Conservation (phyloP, 2,113 vertebrate species). For the Stercorarius parasiticus region DNA sequence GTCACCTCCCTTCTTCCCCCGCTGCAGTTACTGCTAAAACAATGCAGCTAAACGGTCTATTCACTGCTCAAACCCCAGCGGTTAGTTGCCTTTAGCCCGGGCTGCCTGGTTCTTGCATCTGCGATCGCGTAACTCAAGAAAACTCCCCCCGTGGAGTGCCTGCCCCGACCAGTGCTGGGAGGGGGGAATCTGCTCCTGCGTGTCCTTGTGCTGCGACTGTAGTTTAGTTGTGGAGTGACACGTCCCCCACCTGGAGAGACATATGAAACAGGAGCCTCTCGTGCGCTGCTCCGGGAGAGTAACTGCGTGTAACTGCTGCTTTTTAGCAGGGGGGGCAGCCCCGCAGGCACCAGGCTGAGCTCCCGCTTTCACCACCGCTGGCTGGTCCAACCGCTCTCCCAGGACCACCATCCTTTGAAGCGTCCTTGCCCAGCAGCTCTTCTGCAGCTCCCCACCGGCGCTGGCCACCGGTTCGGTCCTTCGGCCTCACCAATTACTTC, state of each 20-base stretch:
- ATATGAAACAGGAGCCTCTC: rapidly evolving
- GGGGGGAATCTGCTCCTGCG: not conserved
- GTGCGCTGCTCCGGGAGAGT: rapidly evolving
- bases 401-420: rapidly evolving
- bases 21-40: not conserved
- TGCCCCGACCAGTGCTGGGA: not conserved
- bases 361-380: no score
- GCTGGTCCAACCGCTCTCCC: not conserved
- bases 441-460: no score
- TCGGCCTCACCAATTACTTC: no score
- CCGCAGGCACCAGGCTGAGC: not conserved
- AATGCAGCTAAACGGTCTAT: no score
- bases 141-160: not conserved
- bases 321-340: rapidly evolving
- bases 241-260: not conserved
- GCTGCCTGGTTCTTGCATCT: not conserved
- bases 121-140: rapidly evolving
- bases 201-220: rapidly evolving
- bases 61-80: not conserved
- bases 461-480: no score
- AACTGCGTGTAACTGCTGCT: not conserved
- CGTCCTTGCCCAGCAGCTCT: not conserved
- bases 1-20: not conserved
- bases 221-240: no score
- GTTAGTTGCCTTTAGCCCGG: rapidly evolving